phyloP scores from a whole-genome alignment of 2,113 vertebrate species.

The Pelobates fuscus region DNA sequence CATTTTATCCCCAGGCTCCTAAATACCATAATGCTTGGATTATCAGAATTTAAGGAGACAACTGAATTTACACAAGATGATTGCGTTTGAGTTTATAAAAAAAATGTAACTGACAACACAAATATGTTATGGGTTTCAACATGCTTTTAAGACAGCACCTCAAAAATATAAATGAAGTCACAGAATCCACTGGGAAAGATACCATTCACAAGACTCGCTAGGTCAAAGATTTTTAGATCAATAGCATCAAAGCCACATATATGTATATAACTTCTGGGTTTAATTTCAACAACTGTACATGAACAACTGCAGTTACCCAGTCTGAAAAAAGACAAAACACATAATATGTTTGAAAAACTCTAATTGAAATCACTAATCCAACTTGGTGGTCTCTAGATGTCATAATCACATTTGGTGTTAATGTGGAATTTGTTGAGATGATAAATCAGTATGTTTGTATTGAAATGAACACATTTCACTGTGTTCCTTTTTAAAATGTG shows the following conservation, averaged over 20 bases:
- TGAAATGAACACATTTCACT: too few relatives aligned
- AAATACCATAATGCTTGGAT: neutral
- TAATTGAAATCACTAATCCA: neutral
- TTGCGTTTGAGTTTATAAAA: neutral
- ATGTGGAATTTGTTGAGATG: too few relatives aligned
- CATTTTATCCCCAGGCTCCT: too few relatives aligned
- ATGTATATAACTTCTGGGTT: neutral
- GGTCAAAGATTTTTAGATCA: conserved; percentile 6
- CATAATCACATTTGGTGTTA: neutral
- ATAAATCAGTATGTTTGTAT: too few relatives aligned
- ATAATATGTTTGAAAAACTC: conserved; percentile 4
- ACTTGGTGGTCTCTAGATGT: neutral
- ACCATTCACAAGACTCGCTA: neutral
- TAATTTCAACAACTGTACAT: neutral
- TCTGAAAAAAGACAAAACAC: conserved; percentile 5
- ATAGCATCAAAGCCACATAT: conserved; percentile 6
- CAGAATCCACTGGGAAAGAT: conserved; percentile 2
- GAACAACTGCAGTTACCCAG: neutral
- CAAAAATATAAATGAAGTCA: conserved; percentile 10
- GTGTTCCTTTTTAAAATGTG: too few relatives aligned
- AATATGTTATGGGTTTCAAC: conserved; percentile 9
- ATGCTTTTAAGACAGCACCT: neutral
- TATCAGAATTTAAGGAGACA: neutral
- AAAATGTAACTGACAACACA: neutral
- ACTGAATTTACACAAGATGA: neutral